A percentile compares a stretch with the other conserved stretches of the same genome.
Evolutionary conservation across 2,797 vertebrate species (phyloP).

Genomic region (Salmo trutta): DNA sequence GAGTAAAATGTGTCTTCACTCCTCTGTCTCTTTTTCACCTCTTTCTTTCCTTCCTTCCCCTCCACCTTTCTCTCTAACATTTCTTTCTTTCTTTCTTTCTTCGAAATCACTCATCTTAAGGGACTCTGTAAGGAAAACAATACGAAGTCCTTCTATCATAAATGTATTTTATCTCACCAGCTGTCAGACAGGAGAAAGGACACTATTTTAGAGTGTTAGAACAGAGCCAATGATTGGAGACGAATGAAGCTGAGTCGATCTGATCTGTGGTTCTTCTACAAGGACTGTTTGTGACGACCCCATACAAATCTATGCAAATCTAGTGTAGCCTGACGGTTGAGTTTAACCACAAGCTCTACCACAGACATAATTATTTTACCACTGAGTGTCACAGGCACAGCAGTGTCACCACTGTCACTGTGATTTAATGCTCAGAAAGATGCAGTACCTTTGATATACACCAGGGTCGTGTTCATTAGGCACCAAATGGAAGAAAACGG

Average conservation of each 20-base stretch:
- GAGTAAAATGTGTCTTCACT: neutral
- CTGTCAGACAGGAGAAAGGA: neutral
- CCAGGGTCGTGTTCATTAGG: neutral
- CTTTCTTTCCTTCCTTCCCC: neutral
- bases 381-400: neutral
- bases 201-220: neutral
- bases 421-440: neutral
- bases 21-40: neutral
- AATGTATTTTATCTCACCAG: conserved; percentile 1
- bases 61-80: neutral
- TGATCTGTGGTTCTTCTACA: neutral
- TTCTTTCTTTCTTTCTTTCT: neutral
- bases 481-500: neutral
- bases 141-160: neutral
- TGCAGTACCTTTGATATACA: neutral
- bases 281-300: neutral
- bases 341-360: neutral
- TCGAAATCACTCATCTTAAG: neutral
- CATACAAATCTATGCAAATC: conserved; percentile 6
- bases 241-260: neutral
- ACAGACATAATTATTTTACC: neutral
- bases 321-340: neutral
- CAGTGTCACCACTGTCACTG: neutral
- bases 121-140: neutral
- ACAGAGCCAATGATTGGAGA: conserved; percentile 7